Evolutionary conservation across 2,888 invertebrate genomes (phyloP).

Genomic region (Rhyacophila evoluta): DNA sequence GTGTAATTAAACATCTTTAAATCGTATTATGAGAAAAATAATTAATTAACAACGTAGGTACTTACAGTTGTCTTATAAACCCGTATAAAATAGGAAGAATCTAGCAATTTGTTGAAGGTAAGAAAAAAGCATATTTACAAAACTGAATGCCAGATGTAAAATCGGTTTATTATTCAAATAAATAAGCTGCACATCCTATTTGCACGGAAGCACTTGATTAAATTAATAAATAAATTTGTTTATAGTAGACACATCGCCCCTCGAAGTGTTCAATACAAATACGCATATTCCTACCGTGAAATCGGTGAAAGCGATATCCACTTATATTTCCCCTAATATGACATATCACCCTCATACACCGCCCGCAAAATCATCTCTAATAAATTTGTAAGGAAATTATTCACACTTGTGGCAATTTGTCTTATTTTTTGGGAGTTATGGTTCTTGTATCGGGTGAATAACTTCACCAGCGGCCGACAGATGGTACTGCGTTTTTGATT

Average conservation of each 20-base stretch:
- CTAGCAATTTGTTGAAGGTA: neutral
- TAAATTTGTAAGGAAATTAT: conserved; percentile 52
- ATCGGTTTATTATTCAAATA: neutral
- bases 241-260: conserved; percentile 12
- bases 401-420: conserved; percentile 52
- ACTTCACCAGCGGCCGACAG: conserved; percentile 38
- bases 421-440: conserved; percentile 47
- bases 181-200: neutral
- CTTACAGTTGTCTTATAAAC: too few relatives aligned
- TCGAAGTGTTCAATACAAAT: conserved; percentile 40
- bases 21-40: too few relatives aligned
- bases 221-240: conserved; percentile 50
- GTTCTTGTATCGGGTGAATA: conserved; percentile 36
- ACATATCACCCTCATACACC: conserved; percentile 30
- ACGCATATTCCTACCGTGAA: conserved; percentile 51
- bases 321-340: conserved; percentile 41
- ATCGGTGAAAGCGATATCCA: conserved; percentile 54
- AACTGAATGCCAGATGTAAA: neutral
- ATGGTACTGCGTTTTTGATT: conserved; percentile 46
- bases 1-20: too few relatives aligned
- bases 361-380: conserved; percentile 51
- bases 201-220: conserved; percentile 34
- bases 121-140: neutral
- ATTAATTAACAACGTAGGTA: too few relatives aligned
- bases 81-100: conserved; percentile 32